A percentile compares a stretch with the other conserved stretches of the same genome.
Conservation (phyloP, 2,888 invertebrate species). For the Horisme vitalbata region DNA sequence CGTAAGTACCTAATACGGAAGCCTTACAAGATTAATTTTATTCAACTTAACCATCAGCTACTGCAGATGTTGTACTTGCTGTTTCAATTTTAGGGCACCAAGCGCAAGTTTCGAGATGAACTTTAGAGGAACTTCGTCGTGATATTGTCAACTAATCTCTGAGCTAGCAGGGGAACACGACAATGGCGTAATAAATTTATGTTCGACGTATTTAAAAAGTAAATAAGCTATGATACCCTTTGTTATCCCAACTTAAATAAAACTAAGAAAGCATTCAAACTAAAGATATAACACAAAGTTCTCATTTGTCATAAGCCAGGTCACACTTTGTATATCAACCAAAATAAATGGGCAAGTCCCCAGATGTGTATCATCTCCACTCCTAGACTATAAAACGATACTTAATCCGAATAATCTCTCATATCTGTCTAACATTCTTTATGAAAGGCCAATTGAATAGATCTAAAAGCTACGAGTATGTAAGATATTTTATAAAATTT, state of each 20-base stretch:
- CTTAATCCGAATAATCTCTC: no score
- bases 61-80: conserved; percentile 76
- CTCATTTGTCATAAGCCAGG: no score
- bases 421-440: no score
- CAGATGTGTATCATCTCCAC: no score
- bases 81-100: conserved; percentile 79
- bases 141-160: conserved; percentile 80
- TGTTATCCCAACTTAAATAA: neutral
- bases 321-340: no score
- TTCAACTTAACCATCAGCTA: conserved; percentile 69
- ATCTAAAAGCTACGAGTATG: no score
- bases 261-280: neutral
- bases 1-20: neutral
- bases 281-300: no score
- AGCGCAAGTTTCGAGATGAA: conserved; percentile 70
- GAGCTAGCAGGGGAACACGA: conserved; percentile 56
- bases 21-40: conserved; percentile 50
- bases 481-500: no score
- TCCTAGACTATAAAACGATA: no score
- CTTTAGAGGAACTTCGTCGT: conserved; percentile 69
- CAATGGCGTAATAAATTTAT: conserved; percentile 48
- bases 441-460: no score
- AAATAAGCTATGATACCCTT: conserved; percentile 16
- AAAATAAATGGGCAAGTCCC: no score
- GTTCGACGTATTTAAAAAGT: conserved; percentile 26